Evolutionary conservation across 2,888 invertebrate species (phyloP).

Genomic region (Synergus umbraculus): DNA sequence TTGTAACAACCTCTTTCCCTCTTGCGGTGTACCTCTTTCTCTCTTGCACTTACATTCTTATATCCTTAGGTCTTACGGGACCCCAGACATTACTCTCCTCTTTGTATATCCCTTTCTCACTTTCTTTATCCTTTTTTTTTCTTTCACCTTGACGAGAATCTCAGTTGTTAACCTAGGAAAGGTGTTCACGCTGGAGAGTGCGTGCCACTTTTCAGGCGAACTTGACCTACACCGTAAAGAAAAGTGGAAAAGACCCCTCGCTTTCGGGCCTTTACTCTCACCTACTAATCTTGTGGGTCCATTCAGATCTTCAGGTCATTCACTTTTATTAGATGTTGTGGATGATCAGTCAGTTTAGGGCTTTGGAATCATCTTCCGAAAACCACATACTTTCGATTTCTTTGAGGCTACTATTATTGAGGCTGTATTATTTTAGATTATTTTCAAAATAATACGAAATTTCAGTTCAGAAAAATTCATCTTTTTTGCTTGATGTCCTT

Average conservation of each 20-base stretch:
- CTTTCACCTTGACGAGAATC: conserved; percentile 20
- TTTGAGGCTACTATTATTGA: too few species aligned
- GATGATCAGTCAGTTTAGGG: too few species aligned
- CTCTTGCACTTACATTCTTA: conserved; percentile 44
- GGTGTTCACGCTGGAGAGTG: background rate
- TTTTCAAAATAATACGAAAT: too few species aligned
- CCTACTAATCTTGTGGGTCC: background rate
- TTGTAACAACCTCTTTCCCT: conserved; percentile 40
- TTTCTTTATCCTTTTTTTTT: conserved; percentile 20
- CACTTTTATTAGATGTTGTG: background rate
- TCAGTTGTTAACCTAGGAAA: conserved; percentile 26
- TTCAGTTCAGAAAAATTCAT: too few species aligned
- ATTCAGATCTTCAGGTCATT: background rate
- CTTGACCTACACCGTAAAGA: conserved; percentile 63
- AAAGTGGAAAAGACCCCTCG: conserved; percentile 65
- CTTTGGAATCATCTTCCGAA: too few species aligned
- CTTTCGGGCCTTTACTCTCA: conserved; percentile 46
- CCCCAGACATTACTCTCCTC: conserved; percentile 17
- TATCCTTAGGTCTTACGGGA: background rate
- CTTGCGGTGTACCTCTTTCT: conserved; percentile 52
- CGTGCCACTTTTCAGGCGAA: conserved; percentile 59
- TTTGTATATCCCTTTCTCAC: background rate
- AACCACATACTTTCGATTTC: too few species aligned
- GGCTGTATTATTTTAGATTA: too few species aligned
- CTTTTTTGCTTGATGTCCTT: too few species aligned